Percentiles rank a stretch among this genome's conserved stretches.
These are phyloP conservation scores for Sinonovacula constricta DNA, from an alignment of 1,140 invertebrate genomes.

Conservation along the genomic window DNA sequence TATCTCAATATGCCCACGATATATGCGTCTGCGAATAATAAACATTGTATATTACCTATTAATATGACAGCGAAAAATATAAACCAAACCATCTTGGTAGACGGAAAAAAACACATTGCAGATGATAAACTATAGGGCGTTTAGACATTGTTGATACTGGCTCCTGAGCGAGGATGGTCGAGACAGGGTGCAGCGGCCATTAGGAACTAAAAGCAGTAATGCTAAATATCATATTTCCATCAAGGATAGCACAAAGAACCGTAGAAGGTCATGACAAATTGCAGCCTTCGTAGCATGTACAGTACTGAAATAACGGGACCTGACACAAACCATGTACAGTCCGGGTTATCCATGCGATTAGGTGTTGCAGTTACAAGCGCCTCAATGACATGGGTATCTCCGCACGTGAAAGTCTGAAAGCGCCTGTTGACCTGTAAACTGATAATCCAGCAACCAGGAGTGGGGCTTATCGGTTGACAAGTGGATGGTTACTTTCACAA, in stretches of 20 bases:
- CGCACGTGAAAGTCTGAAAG: slow-evolving; percentile 48
- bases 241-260: neutral
- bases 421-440: slow-evolving; percentile 37
- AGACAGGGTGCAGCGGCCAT: neutral
- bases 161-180: neutral
- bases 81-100: no score
- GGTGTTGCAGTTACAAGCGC: slow-evolving; percentile 46
- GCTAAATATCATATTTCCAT: neutral
- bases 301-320: no score
- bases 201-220: neutral
- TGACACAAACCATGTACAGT: slow-evolving; percentile 31
- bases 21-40: no score
- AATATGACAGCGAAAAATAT: no score
- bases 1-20: no score
- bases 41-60: no score
- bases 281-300: neutral
- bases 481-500: slow-evolving; percentile 44
- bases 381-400: slow-evolving; percentile 44
- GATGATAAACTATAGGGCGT: no score
- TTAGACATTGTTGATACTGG: no score
- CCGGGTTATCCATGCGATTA: slow-evolving; percentile 39
- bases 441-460: slow-evolving; percentile 31
- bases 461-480: slow-evolving; percentile 28
- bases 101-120: no score
- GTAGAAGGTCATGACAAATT: neutral